Percentiles rank a stretch among this genome's conserved stretches.
phyloP scores from a whole-genome alignment of 2,113 vertebrate genomes.

The Taurulus bubalis region DNA sequence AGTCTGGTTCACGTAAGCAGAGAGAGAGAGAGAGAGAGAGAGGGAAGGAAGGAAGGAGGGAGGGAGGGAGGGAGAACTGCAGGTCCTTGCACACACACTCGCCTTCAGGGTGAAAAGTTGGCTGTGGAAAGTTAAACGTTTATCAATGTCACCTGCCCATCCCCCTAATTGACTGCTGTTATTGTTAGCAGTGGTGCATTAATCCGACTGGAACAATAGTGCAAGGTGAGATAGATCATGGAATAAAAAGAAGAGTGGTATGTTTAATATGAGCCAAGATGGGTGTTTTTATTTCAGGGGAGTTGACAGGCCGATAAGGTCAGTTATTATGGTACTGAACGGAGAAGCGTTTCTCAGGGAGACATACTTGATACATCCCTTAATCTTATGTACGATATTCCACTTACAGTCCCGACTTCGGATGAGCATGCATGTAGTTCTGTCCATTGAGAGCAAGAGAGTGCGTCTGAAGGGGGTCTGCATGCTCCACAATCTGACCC shows the following conservation, averaged over 20 bases:
- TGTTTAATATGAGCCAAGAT: slow-evolving; percentile 56
- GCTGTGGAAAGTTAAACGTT: slow-evolving; percentile 29
- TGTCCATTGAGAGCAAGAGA: slow-evolving; percentile 49
- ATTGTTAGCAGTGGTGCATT: slow-evolving; percentile 10
- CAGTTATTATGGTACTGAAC: slow-evolving; percentile 67
- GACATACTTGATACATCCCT: slow-evolving; percentile 77
- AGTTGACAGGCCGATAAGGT: slow-evolving; percentile 38
- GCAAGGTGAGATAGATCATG: slow-evolving; percentile 13
- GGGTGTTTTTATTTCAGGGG: not conserved
- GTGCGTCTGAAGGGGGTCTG: slow-evolving; percentile 45
- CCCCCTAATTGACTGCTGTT: slow-evolving; percentile 21
- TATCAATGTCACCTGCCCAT: slow-evolving; percentile 28
- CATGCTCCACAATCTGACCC: slow-evolving; percentile 75
- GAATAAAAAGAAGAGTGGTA: slow-evolving; percentile 31
- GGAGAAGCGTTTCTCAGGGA: slow-evolving; percentile 78
- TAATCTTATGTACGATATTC: slow-evolving; percentile 57
- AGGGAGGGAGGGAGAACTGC: not conserved
- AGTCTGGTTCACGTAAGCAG: not conserved
- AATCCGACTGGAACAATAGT: slow-evolving; percentile 21
- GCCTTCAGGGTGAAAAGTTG: slow-evolving; percentile 42
- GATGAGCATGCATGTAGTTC: slow-evolving; percentile 56
- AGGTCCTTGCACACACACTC: slow-evolving; percentile 34
- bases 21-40: not conserved
- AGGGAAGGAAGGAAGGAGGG: too few species aligned
- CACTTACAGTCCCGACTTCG: slow-evolving; percentile 17